Conservation (phyloP, 2,888 invertebrate genomes). For the Rapana venosa region DNA sequence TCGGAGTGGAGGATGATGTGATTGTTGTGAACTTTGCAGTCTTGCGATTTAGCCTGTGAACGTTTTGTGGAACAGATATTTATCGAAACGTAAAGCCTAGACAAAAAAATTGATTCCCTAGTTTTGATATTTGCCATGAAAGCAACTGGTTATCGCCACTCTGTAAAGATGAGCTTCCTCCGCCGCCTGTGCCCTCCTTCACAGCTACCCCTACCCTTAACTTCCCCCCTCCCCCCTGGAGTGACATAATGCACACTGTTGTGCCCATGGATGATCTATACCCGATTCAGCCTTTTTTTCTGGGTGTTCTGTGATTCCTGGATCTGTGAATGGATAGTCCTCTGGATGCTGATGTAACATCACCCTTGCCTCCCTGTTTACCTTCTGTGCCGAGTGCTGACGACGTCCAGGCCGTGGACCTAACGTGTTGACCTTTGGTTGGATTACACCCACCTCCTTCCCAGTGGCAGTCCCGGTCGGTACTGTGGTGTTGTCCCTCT, state of each 20-base stretch:
- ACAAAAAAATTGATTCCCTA: not conserved
- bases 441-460: not conserved
- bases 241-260: not conserved
- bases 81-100: not conserved
- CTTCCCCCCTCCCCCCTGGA: not conserved
- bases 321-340: not conserved
- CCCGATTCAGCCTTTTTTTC: not conserved
- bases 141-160: not conserved
- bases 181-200: not conserved
- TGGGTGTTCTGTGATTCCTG: not conserved
- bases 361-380: not conserved
- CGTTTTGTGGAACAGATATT: no score
- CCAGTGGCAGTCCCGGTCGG: not conserved
- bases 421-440: not conserved
- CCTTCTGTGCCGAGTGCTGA: not conserved
- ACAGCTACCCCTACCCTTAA: not conserved
- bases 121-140: not conserved
- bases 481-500: conserved; percentile 1
- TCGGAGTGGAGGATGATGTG: not conserved
- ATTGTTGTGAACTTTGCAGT: not conserved
- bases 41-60: not conserved
- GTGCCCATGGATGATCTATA: not conserved
- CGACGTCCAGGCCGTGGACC: not conserved
- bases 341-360: not conserved
- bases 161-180: not conserved